These are phyloP conservation scores for Cheirogaleus major DNA, from an alignment of 2,797 vertebrate species.

Conservation along the genomic window DNA sequence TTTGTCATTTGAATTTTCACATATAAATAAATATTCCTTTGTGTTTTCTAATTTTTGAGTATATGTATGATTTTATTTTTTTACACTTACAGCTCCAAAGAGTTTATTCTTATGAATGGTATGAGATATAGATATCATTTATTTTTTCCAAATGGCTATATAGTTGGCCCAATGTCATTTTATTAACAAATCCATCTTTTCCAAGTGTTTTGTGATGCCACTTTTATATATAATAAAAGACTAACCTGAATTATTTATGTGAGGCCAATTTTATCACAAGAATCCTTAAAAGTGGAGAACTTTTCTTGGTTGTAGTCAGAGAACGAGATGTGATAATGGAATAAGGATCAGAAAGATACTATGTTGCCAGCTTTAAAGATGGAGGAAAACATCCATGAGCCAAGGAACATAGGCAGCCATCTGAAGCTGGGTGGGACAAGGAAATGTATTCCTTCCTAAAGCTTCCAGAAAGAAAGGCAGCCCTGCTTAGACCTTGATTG, in stretches of 20 bases:
- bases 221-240: neutral
- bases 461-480: neutral
- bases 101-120: neutral
- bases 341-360: neutral
- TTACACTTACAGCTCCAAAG: neutral
- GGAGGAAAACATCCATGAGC: neutral
- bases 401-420: neutral
- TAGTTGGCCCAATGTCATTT: neutral
- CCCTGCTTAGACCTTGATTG: neutral
- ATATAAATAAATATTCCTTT: neutral
- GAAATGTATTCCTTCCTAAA: neutral
- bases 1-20: neutral
- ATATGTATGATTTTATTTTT: neutral
- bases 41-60: neutral
- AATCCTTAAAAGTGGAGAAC: neutral
- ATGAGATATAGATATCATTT: neutral
- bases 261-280: neutral
- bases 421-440: neutral
- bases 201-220: neutral
- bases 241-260: neutral
- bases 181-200: neutral
- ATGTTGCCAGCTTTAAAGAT: neutral
- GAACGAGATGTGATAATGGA: neutral
- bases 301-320: neutral
- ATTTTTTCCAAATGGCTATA: neutral